These are phyloP conservation scores for Enteromius trimaculatus DNA, from an alignment of 2,797 vertebrate genomes.

Conservation along the genomic window DNA sequence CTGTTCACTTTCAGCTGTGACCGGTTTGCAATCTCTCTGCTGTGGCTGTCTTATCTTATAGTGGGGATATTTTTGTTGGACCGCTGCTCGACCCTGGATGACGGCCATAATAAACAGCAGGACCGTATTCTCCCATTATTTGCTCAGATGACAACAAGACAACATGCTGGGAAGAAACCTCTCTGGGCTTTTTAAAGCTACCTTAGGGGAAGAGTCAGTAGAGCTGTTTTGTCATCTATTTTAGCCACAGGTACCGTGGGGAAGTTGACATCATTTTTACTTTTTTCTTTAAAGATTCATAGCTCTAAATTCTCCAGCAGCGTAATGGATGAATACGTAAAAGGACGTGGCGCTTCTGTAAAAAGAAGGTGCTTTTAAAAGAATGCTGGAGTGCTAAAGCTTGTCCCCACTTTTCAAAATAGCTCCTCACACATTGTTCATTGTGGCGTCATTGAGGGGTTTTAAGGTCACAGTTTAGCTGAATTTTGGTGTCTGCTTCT, in stretches of 20 bases:
- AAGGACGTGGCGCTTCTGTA: conserved; percentile 16
- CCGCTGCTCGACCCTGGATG: conserved; percentile 67
- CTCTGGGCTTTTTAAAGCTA: conserved; percentile 39
- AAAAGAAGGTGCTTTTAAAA: conserved; percentile 34
- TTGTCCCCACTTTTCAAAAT: conserved; percentile 52
- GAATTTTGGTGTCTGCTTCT: neutral
- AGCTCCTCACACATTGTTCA: neutral
- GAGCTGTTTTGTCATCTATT: conserved; percentile 33
- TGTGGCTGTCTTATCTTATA: conserved; percentile 50
- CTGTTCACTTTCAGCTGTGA: conserved; percentile 41
- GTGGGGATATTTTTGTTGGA: conserved; percentile 70
- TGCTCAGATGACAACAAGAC: conserved; percentile 64
- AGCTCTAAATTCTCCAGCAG: conserved; percentile 35
- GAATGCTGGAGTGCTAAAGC: conserved; percentile 28
- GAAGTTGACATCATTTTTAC: conserved; percentile 32
- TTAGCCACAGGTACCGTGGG: conserved; percentile 20
- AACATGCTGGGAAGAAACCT: conserved; percentile 63
- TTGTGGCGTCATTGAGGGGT: neutral
- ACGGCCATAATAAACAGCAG: conserved; percentile 66
- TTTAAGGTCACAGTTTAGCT: neutral
- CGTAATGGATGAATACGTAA: conserved; percentile 34
- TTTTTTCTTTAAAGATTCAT: conserved; percentile 43
- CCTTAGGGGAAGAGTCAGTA: neutral
- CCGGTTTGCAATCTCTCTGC: conserved; percentile 36
- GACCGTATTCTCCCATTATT: conserved; percentile 68